phyloP scores from a whole-genome alignment of 2,888 invertebrate species.

The Kuschelorhynchus macadamiae region DNA sequence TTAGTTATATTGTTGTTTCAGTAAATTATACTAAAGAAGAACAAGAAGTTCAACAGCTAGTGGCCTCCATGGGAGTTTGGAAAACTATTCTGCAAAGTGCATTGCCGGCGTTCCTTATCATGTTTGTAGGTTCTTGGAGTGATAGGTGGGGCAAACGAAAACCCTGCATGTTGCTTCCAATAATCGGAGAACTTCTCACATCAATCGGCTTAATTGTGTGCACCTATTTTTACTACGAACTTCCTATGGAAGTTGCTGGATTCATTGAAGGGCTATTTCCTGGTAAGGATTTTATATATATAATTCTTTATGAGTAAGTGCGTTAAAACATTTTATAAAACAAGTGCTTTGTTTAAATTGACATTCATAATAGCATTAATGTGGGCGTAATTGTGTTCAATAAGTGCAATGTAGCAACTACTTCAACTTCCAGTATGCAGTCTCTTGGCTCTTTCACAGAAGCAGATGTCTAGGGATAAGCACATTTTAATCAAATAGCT shows the following conservation, averaged over 20 bases:
- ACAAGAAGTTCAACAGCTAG: constrained; percentile 78
- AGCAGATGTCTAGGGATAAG: too few species aligned
- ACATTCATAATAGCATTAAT: too few species aligned
- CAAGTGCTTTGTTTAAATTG: too few species aligned
- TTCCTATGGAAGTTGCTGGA: constrained; percentile 86
- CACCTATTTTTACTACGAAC: constrained; percentile 83
- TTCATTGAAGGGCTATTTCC: constrained; percentile 87
- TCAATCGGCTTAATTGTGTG: constrained; percentile 84
- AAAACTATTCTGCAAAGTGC: constrained; percentile 88
- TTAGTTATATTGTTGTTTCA: constrained; percentile 11
- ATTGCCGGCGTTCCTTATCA: constrained; percentile 83
- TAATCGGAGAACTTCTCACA: constrained; percentile 84
- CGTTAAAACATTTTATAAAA: too few species aligned
- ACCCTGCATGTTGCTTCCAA: constrained; percentile 87
- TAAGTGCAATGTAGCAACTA: too few species aligned
- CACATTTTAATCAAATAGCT: too few species aligned
- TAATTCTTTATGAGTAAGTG: too few species aligned
- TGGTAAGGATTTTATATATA: constrained; percentile 28
- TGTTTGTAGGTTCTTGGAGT: constrained; percentile 87
- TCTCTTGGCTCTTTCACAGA: too few species aligned
- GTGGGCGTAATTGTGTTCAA: too few species aligned
- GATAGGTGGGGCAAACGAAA: constrained; percentile 79
- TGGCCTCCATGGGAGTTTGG: constrained; percentile 88
- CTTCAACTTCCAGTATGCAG: too few species aligned
- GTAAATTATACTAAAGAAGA: constrained; percentile 76